A percentile compares a stretch with the other conserved stretches of the same genome.
Evolutionary conservation across 2,113 vertebrate genomes (phyloP).

Genomic region (Promerops cafer): DNA sequence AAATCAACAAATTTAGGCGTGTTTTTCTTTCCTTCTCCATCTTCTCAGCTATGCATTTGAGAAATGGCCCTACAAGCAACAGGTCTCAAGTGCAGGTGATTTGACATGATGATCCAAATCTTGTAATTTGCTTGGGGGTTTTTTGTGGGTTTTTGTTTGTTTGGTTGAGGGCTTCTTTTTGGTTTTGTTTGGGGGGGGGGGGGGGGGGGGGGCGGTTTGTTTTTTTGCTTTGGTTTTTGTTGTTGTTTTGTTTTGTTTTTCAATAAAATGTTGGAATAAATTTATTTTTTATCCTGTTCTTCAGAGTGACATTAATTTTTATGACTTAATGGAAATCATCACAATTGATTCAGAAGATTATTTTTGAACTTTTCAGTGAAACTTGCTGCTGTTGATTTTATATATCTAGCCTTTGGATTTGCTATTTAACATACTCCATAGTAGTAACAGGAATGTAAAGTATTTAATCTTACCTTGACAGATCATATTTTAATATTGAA

Average conservation of each 20-base stretch:
- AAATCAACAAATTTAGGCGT: background rate
- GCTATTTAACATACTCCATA: background rate
- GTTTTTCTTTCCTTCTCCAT: background rate
- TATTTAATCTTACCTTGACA: background rate
- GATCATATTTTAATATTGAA: background rate
- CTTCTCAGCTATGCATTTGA: background rate
- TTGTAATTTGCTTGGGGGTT: rapidly evolving
- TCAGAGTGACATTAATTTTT: background rate
- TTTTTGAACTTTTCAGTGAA: background rate
- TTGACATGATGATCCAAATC: background rate
- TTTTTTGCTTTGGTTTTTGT: background rate
- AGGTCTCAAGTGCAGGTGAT: background rate
- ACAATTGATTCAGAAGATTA: background rate
- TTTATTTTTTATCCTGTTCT: background rate
- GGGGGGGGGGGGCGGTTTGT: background rate
- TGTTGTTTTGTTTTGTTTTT: background rate
- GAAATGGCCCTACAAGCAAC: background rate
- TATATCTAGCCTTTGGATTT: background rate
- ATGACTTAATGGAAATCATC: background rate
- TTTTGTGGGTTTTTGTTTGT: background rate
- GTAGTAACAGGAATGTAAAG: background rate
- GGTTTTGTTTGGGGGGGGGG: no score
- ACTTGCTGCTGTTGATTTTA: background rate
- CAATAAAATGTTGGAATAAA: background rate
- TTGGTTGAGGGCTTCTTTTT: background rate